Evolutionary conservation across 2,888 invertebrate species (phyloP).

Genomic region (Sesia apiformis): DNA sequence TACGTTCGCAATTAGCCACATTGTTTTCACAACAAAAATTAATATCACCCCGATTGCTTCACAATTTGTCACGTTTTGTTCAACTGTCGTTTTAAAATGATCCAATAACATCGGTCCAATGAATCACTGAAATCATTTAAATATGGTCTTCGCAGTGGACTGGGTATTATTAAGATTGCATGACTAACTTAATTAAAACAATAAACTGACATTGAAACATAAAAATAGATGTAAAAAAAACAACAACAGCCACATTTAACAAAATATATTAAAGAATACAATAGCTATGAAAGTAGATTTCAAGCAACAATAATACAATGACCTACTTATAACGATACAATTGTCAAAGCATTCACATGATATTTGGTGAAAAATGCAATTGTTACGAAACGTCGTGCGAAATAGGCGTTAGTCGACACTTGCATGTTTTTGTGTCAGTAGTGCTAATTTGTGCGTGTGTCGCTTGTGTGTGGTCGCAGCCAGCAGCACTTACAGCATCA

Average conservation of each 20-base stretch:
- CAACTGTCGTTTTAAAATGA: conserved; percentile 7
- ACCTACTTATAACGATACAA: not conserved
- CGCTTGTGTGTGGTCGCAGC: conserved; percentile 65
- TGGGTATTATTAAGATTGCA: conserved; percentile 6
- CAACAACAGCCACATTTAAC: conserved; percentile 6
- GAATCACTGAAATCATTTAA: not conserved
- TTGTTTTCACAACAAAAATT: conserved; percentile 42
- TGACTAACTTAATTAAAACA: conserved; percentile 9
- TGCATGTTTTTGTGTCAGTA: conserved; percentile 21
- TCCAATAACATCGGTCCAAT: not conserved
- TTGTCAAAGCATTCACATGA: conserved; percentile 2
- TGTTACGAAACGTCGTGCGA: conserved; percentile 14
- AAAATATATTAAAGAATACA: conserved; percentile 3
- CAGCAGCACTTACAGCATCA: conserved; percentile 75
- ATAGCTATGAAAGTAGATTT: conserved; percentile 2
- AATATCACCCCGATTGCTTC: conserved; percentile 36
- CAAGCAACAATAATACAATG: not conserved
- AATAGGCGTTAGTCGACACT: conserved; percentile 5
- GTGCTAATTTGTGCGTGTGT: conserved; percentile 67
- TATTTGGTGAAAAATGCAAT: conserved; percentile 5
- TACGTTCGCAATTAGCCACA: conserved; percentile 42
- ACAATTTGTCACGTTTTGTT: conserved; percentile 8
- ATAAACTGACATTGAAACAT: not conserved
- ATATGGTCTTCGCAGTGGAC: conserved; percentile 1
- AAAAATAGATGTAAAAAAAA: conserved; percentile 1